Conservation (phyloP, 1,140 invertebrate species). For the Charaxes varanes region DNA sequence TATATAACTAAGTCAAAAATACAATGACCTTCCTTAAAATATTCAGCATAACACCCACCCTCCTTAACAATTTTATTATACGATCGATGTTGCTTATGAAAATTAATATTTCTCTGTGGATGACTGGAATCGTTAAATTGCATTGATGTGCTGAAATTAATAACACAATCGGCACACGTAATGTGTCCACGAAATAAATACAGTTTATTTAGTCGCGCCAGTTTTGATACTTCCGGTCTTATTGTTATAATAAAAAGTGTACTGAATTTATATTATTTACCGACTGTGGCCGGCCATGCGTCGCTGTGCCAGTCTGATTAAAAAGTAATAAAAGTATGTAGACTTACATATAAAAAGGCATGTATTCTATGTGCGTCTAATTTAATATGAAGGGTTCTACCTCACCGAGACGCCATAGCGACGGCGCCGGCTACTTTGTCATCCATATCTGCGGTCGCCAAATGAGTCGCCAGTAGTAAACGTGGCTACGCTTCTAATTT, state of each 20-base stretch:
- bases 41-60: constrained; percentile 1
- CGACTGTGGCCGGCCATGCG: no score
- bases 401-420: no score
- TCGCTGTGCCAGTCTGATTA: no score
- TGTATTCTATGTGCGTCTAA: no score
- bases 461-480: no score
- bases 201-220: constrained; percentile 22
- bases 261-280: constrained; percentile 12
- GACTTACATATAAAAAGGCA: no score
- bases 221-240: constrained; percentile 22
- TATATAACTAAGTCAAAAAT: no score
- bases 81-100: constrained; percentile 10
- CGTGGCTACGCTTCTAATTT: no score
- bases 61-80: constrained; percentile 6
- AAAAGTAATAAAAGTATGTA: no score
- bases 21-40: constrained; percentile 4
- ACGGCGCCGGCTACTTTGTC: no score
- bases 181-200: constrained; percentile 24
- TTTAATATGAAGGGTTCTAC: no score
- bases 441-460: no score
- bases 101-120: constrained; percentile 11
- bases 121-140: constrained; percentile 15
- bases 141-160: constrained; percentile 15
- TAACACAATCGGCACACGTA: constrained; percentile 27
- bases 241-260: constrained; percentile 19